Conservation (phyloP, 2,888 invertebrate genomes). For the Nipponacmea schrenckii region DNA sequence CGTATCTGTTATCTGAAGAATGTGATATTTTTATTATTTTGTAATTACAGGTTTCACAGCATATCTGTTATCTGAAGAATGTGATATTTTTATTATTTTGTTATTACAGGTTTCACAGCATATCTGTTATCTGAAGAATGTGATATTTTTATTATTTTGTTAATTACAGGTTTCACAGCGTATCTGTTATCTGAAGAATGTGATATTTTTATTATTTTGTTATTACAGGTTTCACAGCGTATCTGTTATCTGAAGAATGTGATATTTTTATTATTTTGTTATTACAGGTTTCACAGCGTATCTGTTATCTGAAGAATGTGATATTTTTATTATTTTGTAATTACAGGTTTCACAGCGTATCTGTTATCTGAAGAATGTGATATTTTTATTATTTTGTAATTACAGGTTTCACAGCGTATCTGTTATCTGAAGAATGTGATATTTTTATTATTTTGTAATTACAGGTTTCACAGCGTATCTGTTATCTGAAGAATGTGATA, state of each 20-base stretch:
- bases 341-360: no score
- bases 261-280: slow-evolving; percentile 67
- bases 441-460: slow-evolving; percentile 4
- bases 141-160: slow-evolving; percentile 68
- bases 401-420: slow-evolving; percentile 64
- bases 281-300: no score
- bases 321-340: no score
- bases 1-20: slow-evolving; percentile 67
- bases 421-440: slow-evolving; percentile 69
- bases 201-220: slow-evolving; percentile 38
- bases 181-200: slow-evolving; percentile 69
- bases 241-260: slow-evolving; percentile 69
- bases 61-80: slow-evolving; percentile 68
- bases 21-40: slow-evolving; percentile 69
- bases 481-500: slow-evolving; percentile 70
- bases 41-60: slow-evolving; percentile 60
- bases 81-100: slow-evolving; percentile 68
- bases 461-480: slow-evolving; percentile 65
- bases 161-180: slow-evolving; percentile 60
- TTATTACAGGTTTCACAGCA: slow-evolving; percentile 60
- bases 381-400: slow-evolving; percentile 54
- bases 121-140: slow-evolving; percentile 69
- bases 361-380: no score
- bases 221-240: slow-evolving; percentile 62
- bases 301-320: no score